Percentiles rank a stretch among this genome's conserved stretches.
Evolutionary conservation across 2,888 invertebrate genomes (phyloP).

Genomic region (Idaea straminata): DNA sequence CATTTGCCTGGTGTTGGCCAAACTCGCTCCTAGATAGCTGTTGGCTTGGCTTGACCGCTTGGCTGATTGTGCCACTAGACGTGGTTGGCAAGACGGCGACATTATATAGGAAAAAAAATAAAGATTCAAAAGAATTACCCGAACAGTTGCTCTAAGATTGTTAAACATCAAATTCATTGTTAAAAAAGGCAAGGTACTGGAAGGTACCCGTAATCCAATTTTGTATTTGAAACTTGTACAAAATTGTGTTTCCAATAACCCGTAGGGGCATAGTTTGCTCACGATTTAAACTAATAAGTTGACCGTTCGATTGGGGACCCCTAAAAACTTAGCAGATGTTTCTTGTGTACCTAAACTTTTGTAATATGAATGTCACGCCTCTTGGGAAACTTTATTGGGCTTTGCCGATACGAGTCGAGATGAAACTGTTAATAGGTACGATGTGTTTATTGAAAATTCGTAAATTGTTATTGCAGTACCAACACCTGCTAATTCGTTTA

Average conservation of each 20-base stretch:
- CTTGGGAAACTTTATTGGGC: slow-evolving; percentile 26
- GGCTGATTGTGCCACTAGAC: too few species aligned
- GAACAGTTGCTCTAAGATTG: not conserved
- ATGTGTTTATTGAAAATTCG: not conserved
- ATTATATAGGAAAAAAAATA: too few species aligned
- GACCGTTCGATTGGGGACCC: slow-evolving; percentile 23
- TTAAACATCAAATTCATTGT: not conserved
- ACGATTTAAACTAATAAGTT: slow-evolving; percentile 10
- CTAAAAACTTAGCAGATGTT: slow-evolving; percentile 46
- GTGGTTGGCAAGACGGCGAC: too few species aligned
- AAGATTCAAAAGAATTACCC: too few species aligned
- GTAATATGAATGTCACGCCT: slow-evolving; percentile 44
- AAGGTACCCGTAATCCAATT: not conserved
- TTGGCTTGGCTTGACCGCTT: too few species aligned
- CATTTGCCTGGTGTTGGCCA: too few species aligned
- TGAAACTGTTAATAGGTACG: not conserved
- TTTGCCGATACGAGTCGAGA: not conserved
- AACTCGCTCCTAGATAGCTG: too few species aligned
- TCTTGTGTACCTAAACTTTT: slow-evolving; percentile 44
- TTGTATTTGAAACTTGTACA: not conserved
- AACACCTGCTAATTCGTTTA: slow-evolving; percentile 2
- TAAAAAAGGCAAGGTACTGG: not conserved
- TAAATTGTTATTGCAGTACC: slow-evolving; percentile 1
- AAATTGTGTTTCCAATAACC: slow-evolving; percentile 1
- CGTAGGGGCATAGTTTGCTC: slow-evolving; percentile 6